Base-by-base conservation (phyloP, 2,113 vertebrate genomes). In the Dolichallabes microphthalmus region DNA sequence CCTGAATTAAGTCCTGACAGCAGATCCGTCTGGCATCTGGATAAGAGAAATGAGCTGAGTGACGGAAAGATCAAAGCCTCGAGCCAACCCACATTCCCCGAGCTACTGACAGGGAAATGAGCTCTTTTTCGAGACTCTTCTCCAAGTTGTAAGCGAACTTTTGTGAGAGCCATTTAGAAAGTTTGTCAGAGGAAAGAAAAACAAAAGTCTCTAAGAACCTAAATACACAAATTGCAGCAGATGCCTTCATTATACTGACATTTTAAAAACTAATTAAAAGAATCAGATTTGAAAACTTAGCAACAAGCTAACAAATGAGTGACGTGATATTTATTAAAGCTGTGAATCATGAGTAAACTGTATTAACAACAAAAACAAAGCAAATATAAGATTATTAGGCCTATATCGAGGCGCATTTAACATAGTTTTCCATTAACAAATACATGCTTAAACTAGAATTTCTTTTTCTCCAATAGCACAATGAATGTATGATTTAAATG, bases 1-100 rank as follows among this genome's bases (percentile, higher is more conserved):
- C 82, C 57, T 2, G 53, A 73, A 82, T 83, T 58, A 58, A 27
- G 83, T 32, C n/a, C 61, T 32, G 74, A 84, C 60, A 84, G 83
- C 83, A 78, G 75, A 68, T 57, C 75, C 10, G 74, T 50, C 75
- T 55, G 74, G 60, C n/a, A 30, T 50, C 50, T 55, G 74, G 50
- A 68, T 64, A 60, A 76, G 82, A 58, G 55, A 69, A 83, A 80
- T n/a, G 68, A 73, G 66, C 82, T 27, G 52, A 83, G 82, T n/a
- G 82, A 75, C 68, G 75, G 35, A 50, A 20, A 52, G 61, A 68
- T 78, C 75, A 66, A 78, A 30, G 83, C 12, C 71, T 7, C 8
- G 57, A 52, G 71, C 22, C 35, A 8, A 74, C 10, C 69, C 58
- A 20, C 82, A 52, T 76, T 74, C 82, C 35, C 57, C 13, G 39